Evolutionary conservation across 2,888 invertebrate genomes (phyloP), one percentile per base, ranked within the genome.

Genomic region (Blastobasis lacticolella): DNA sequence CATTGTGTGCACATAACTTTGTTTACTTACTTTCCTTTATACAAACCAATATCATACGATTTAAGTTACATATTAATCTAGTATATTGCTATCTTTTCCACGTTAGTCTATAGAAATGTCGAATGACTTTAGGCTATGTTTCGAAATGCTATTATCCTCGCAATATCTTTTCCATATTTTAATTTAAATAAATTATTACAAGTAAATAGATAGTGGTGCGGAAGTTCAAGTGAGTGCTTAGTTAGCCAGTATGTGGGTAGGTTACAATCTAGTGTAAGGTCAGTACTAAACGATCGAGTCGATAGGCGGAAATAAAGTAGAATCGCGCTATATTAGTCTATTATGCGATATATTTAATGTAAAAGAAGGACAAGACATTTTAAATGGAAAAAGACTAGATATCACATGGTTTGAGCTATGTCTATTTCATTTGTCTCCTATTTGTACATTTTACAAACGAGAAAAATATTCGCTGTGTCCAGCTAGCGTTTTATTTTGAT

Each of bases 31-130:
- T 75, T 78, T 72, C 71, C 72, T 81, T 84, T 84, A 85, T 83
- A 86, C 80, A 86, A 87, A 86, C 85, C 82, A 85, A 86, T 86
- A 85, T 75, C 23, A 76, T 81, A 83, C 76, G 75, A 82, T 82
- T 84, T 23, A 81, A 81, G 80, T 81, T 82, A 87, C 75, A 83
- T 42, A 23, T 84, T 87, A 88, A 64, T 82, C 88, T 88, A 86
- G 82, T 82, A 84, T 88, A 88, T 87, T 88, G 88, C 88, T 88
- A 87, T 88, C 83, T 78, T 86, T 81, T 88, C 82, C 85, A 81
- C 77, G 83, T 86, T 83, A 87, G 86, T 86, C 88, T 86, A 88
- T 83, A 86, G 81, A 82, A 75, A 70, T 75, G 78, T 78, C 78
- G 75, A 83, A 79, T 75, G 79, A 78, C 74, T 75, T 66, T 71